Evolutionary conservation across 2,888 invertebrate genomes (phyloP).

Genomic region (Nemurella pictetii): DNA sequence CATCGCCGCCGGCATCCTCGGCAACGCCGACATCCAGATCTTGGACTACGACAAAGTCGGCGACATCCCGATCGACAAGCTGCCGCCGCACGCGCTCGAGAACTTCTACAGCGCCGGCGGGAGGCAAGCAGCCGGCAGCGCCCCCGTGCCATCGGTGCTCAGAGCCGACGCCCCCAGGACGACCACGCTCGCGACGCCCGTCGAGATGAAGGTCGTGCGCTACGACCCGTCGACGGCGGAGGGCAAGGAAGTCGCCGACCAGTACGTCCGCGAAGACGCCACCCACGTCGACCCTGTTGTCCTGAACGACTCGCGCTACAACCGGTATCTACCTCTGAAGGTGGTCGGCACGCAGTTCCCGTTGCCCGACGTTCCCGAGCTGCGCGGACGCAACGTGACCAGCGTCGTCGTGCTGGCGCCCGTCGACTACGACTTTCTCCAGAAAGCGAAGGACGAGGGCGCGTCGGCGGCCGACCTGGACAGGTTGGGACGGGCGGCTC

Average conservation of each 20-base stretch:
- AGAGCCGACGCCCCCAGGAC: slow-evolving; percentile 46
- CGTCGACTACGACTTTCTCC: slow-evolving; percentile 63
- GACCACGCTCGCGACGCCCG: slow-evolving; percentile 45
- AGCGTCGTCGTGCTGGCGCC: slow-evolving; percentile 86
- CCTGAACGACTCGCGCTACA: slow-evolving; percentile 71
- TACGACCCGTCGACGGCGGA: slow-evolving; percentile 76
- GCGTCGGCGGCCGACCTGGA: slow-evolving; percentile 37
- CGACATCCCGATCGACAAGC: slow-evolving; percentile 77
- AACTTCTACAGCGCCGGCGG: slow-evolving; percentile 87
- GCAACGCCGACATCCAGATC: slow-evolving; percentile 85
- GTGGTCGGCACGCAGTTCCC: slow-evolving; percentile 79
- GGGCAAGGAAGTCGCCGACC: slow-evolving; percentile 70
- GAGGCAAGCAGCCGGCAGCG: slow-evolving; percentile 57
- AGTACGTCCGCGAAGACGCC: slow-evolving; percentile 61
- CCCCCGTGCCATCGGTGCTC: slow-evolving; percentile 68
- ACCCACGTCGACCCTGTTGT: slow-evolving; percentile 49
- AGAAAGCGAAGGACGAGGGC: slow-evolving; percentile 28
- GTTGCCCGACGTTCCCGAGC: slow-evolving; percentile 74
- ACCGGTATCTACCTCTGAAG: slow-evolving; percentile 81
- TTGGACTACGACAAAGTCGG: slow-evolving; percentile 88
- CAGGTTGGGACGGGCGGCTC: slow-evolving; percentile 44
- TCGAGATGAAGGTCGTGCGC: slow-evolving; percentile 84
- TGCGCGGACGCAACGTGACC: slow-evolving; percentile 75
- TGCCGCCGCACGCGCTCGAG: slow-evolving; percentile 83
- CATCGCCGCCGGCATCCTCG: slow-evolving; percentile 80